Evolutionary conservation across 2,888 invertebrate species (phyloP).

Genomic region (Marronus borbonicus): DNA sequence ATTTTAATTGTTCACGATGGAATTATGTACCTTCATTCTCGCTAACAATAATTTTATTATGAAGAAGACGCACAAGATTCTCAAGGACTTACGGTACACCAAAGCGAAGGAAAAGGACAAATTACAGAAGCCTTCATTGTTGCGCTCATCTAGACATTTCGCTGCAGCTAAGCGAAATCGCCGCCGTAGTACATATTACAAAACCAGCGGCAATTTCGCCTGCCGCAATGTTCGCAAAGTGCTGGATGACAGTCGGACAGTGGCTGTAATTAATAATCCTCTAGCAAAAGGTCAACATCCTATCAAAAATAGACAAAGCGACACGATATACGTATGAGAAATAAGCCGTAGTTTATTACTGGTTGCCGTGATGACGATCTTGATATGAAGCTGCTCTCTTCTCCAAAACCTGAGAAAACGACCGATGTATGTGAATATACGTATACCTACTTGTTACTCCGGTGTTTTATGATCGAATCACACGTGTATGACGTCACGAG

Average conservation of each 20-base stretch:
- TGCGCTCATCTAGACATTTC: not conserved
- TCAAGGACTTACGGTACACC: slow-evolving; percentile 17
- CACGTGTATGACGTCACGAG: slow-evolving; percentile 33
- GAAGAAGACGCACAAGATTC: not conserved
- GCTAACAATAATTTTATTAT: not conserved
- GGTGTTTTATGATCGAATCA: slow-evolving; percentile 35
- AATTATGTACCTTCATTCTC: not conserved
- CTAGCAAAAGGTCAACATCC: slow-evolving; percentile 38
- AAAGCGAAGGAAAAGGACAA: slow-evolving; percentile 7
- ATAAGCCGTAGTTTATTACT: not conserved
- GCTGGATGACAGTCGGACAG: slow-evolving; percentile 12
- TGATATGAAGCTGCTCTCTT: slow-evolving; percentile 18
- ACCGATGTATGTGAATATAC: not conserved
- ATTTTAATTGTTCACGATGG: too few species aligned
- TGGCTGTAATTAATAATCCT: slow-evolving; percentile 39
- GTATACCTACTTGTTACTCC: not conserved
- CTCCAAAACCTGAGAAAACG: not conserved
- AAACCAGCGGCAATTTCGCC: not conserved
- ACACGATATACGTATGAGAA: slow-evolving; percentile 13
- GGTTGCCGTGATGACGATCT: slow-evolving; percentile 18
- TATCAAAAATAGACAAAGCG: slow-evolving; percentile 36
- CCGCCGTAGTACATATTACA: not conserved
- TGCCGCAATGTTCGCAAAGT: slow-evolving; percentile 1
- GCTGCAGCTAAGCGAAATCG: not conserved
- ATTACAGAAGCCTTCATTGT: not conserved